phyloP scores from a whole-genome alignment of 2,113 vertebrate species.

The Gobius niger region DNA sequence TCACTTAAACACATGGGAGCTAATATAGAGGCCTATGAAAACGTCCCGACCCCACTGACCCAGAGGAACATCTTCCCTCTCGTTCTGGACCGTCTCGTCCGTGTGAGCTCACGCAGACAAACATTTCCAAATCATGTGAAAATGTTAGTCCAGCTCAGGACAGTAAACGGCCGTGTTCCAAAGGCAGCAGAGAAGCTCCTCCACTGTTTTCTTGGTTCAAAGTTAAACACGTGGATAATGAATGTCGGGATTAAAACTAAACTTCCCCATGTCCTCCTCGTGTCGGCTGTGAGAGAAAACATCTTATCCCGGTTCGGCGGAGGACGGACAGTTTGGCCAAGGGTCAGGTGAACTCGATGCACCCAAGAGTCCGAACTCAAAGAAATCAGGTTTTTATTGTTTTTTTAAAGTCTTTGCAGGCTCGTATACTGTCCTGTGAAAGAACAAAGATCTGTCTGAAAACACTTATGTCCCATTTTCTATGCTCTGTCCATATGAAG shows the following conservation, averaged over 20 bases:
- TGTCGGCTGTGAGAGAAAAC: constrained; percentile 25
- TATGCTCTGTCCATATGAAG: too few relatives aligned
- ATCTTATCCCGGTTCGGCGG: constrained; percentile 26
- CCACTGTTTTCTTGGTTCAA: constrained; percentile 42
- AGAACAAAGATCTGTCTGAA: too few relatives aligned
- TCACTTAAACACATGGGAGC: too few relatives aligned
- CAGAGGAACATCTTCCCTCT: neutral
- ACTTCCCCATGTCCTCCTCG: constrained; percentile 28
- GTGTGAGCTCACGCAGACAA: constrained; percentile 15
- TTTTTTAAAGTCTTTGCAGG: too few relatives aligned
- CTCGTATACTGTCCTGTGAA: too few relatives aligned
- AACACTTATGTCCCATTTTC: too few relatives aligned
- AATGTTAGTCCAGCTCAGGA: constrained; percentile 37
- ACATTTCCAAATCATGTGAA: constrained; percentile 26
- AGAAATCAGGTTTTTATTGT: too few relatives aligned
- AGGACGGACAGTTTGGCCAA: constrained; percentile 26
- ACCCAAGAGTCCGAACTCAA: neutral
- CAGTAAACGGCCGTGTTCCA: neutral
- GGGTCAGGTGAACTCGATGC: constrained; percentile 26
- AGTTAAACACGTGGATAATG: constrained; percentile 40
- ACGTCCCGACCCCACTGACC: too few relatives aligned
- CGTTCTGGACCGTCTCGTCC: constrained; percentile 23
- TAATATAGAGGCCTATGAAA: too few relatives aligned
- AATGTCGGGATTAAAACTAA: constrained; percentile 40
- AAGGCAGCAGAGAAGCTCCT: constrained; percentile 9